A percentile compares a stretch with the other conserved stretches of the same genome.
These are phyloP conservation scores for Mastomys natalensis DNA, from an alignment of 2,113 vertebrate species.

Conservation along the genomic window DNA sequence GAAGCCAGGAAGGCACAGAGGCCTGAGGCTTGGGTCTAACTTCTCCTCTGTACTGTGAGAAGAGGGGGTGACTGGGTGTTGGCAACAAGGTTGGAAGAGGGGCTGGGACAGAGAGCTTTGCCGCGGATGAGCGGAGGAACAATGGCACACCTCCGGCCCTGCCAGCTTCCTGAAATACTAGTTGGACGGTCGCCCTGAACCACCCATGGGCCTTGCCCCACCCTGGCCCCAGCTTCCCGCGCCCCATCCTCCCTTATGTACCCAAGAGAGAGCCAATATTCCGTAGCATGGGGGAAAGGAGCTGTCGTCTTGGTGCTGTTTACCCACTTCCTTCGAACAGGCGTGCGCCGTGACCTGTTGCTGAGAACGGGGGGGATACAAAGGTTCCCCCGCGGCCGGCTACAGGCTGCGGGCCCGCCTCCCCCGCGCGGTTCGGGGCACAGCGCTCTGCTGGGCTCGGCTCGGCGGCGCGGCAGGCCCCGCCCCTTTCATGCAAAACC, in stretches of 20 bases:
- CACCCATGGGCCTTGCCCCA: slow-evolving; percentile 51
- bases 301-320: slow-evolving; percentile 82
- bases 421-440: slow-evolving; percentile 74
- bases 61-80: neutral
- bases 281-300: slow-evolving; percentile 28
- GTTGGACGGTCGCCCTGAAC: slow-evolving; percentile 49
- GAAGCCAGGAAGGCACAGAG: neutral
- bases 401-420: slow-evolving; percentile 74
- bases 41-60: neutral
- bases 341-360: slow-evolving; percentile 90
- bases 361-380: slow-evolving; percentile 85
- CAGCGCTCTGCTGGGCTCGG: slow-evolving; percentile 71
- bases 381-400: slow-evolving; percentile 90
- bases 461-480: slow-evolving; percentile 85
- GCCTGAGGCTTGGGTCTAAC: neutral
- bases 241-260: slow-evolving; percentile 17
- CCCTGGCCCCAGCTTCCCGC: neutral
- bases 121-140: slow-evolving; percentile 7
- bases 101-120: neutral
- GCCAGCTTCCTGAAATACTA: slow-evolving; percentile 58
- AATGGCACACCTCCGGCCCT: neutral
- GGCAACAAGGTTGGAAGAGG: neutral
- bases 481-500: slow-evolving; percentile 96
- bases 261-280: slow-evolving; percentile 5
- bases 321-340: slow-evolving; percentile 88